Conservation (phyloP, 2,888 invertebrate species). For the Drosophila sordidula region DNA sequence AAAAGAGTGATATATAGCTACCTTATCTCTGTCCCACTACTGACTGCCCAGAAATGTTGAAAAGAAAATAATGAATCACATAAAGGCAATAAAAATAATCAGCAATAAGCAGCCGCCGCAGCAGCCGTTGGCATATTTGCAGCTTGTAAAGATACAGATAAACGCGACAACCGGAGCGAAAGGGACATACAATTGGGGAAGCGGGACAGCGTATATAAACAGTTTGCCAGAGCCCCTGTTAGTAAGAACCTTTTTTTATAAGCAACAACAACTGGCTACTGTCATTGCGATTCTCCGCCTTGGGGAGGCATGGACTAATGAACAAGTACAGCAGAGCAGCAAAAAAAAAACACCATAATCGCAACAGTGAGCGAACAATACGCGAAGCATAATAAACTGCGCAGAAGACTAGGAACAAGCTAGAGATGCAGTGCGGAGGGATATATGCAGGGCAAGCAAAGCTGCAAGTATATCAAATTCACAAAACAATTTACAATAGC, state of each 20-base stretch:
- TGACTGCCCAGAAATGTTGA: slow-evolving; percentile 30
- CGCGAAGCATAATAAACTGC: slow-evolving; percentile 53
- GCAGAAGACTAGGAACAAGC: slow-evolving; percentile 10
- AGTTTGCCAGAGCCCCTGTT: slow-evolving; percentile 35
- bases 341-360: slow-evolving; percentile 38
- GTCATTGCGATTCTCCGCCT: slow-evolving; percentile 43
- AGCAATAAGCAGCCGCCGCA: slow-evolving; percentile 61
- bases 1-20: slow-evolving; percentile 28
- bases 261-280: slow-evolving; percentile 45
- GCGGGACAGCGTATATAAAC: not conserved
- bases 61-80: slow-evolving; percentile 71
- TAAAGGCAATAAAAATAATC: slow-evolving; percentile 71
- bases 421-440: slow-evolving; percentile 7
- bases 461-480: slow-evolving; percentile 82
- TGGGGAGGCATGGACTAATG: slow-evolving; percentile 50
- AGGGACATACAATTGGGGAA: slow-evolving; percentile 9
- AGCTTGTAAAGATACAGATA: slow-evolving; percentile 62
- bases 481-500: slow-evolving; percentile 82
- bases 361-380: slow-evolving; percentile 45
- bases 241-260: slow-evolving; percentile 25
- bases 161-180: slow-evolving; percentile 31
- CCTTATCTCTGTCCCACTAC: slow-evolving; percentile 47
- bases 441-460: slow-evolving; percentile 15
- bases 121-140: slow-evolving; percentile 49
- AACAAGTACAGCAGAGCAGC: slow-evolving; percentile 49